These are phyloP conservation scores for Tonatia bakeri DNA, from an alignment of 2,113 vertebrate genomes.

Conservation along the genomic window DNA sequence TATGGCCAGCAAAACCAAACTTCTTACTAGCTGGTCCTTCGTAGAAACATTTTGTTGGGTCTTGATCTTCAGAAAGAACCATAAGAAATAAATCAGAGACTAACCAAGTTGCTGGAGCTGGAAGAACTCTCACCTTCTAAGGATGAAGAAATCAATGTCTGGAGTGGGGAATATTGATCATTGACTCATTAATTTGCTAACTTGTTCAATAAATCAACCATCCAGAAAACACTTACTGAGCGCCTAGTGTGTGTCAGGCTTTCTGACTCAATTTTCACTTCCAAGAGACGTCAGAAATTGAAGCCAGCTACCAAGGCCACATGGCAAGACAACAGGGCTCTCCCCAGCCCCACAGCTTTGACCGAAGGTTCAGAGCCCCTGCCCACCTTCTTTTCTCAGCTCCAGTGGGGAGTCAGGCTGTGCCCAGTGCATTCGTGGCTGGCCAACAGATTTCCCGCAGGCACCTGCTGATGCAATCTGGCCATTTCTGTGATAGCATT, in stretches of 20 bases:
- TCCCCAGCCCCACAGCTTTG: neutral
- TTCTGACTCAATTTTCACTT: neutral
- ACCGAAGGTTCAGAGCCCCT: neutral
- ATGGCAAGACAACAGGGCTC: accelerated
- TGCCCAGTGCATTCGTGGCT: neutral
- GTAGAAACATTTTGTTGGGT: neutral
- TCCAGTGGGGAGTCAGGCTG: accelerated
- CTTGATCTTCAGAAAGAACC: neutral
- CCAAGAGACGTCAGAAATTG: neutral
- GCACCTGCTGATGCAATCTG: neutral
- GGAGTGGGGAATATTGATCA: neutral
- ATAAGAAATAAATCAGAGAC: neutral
- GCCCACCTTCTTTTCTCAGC: neutral
- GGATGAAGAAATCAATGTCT: neutral
- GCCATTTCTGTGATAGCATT: neutral
- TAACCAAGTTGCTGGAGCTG: neutral
- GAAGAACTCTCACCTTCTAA: neutral
- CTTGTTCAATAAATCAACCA: neutral
- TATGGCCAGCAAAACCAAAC: neutral
- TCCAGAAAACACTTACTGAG: neutral
- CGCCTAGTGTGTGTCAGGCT: neutral
- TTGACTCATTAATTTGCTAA: neutral
- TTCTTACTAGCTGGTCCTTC: neutral
- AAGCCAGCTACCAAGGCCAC: neutral
- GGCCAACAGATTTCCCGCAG: neutral